Evolutionary conservation across 2,797 vertebrate genomes (phyloP).

Genomic region (Sebastes matsubarae): DNA sequence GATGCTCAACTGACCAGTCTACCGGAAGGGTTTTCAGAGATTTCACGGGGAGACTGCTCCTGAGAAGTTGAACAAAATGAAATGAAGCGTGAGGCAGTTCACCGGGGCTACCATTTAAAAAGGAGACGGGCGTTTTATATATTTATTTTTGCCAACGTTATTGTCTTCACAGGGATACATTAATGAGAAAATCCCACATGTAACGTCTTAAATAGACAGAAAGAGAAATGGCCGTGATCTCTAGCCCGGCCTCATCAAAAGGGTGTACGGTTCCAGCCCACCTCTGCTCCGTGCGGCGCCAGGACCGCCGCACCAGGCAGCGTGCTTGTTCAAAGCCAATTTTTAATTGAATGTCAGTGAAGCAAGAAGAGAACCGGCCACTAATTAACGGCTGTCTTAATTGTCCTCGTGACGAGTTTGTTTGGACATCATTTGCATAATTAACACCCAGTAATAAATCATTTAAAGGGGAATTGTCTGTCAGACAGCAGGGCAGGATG

Average conservation of each 20-base stretch:
- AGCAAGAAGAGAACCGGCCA: constrained; percentile 94
- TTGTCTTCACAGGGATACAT: constrained; percentile 64
- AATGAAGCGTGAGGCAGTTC: constrained; percentile 73
- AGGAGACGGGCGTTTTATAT: constrained; percentile 71
- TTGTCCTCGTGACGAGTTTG: constrained; percentile 99
- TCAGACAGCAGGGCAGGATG: constrained; percentile 79
- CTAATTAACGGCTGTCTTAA: constrained; percentile 99
- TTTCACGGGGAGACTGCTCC: constrained; percentile 66
- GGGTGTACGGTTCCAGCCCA: constrained; percentile 86
- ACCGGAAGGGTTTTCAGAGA: constrained; percentile 69
- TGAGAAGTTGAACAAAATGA: constrained; percentile 70
- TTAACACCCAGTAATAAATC: constrained; percentile 99
- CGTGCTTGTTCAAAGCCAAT: constrained; percentile 96
- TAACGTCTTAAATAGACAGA: constrained; percentile 84
- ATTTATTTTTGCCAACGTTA: constrained; percentile 69
- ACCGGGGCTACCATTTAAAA: constrained; percentile 61
- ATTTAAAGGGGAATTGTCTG: constrained; percentile 99
- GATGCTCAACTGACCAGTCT: constrained; percentile 73
- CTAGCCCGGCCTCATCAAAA: constrained; percentile 79
- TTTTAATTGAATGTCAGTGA: constrained; percentile 99
- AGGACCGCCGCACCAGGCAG: constrained; percentile 87
- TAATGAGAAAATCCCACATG: constrained; percentile 68
- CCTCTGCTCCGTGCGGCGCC: constrained; percentile 68
- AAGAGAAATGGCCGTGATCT: constrained; percentile 66
- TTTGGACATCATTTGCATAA: constrained; percentile 99